Evolutionary conservation across 2,888 invertebrate species (phyloP), one percentile per base, ranked within the genome.

Genomic region (Hypomecis punctinalis): DNA sequence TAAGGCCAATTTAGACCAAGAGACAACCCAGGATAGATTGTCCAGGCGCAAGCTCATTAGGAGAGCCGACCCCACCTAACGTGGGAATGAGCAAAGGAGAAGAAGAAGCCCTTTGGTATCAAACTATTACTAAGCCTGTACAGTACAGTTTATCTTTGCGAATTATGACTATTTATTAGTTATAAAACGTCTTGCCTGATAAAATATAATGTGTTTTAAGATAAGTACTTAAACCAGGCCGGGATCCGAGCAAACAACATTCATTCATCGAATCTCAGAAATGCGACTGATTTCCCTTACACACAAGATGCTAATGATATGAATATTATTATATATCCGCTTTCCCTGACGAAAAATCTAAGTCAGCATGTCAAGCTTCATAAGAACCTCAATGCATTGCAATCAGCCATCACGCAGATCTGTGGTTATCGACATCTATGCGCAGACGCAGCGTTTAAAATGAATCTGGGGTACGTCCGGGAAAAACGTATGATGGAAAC

Each of bases 271-370:
- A n/a, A n/a, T n/a, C 40, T 40, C 8, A 40, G 40, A 40, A 10
- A 40, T 40, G 40, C 23, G 23, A 49, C 10, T 35, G 36, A 49
- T 55, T 42, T 55, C 55, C 45, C 45, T 10, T 23, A 45, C 47
- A 47, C 6, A 56, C 11, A 56, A 33, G 39, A 39, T 56, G 39
- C 13, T 55, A 23, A 23, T 23, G 23, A 3, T 23, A 23, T 48
- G 43, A 11, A 54, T 43, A 43, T 13, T 13, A 43, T 52, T 9
- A 40, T 23, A 23, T 23, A 52, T 7, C 37, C 56, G 39, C 56
- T 56, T 46, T 61, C 55, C 47, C 48, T 36, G 43, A 10, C 37
- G 55, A 55, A 55, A 56, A 46, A 56, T 55, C 23, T 56, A 47
- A 56, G 56, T 47, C 56, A 56, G 47, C 46, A 37, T 56, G 56